Evolutionary conservation across 2,113 vertebrate genomes (phyloP).

Genomic region (Excalfactoria chinensis): DNA sequence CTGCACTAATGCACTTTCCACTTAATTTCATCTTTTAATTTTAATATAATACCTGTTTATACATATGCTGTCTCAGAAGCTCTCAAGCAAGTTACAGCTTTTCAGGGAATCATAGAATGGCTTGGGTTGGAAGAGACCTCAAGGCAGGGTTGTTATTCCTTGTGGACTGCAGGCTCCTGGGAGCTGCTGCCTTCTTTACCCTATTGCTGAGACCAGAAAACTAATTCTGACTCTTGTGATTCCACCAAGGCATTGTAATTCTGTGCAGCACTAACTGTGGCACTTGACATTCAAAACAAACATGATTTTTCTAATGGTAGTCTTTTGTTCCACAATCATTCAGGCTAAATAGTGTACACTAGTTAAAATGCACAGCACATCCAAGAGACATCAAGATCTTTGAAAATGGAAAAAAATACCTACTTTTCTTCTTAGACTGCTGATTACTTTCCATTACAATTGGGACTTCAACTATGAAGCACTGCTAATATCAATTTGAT

Average conservation of each 20-base stretch:
- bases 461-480: neutral
- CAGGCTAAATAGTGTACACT: neutral
- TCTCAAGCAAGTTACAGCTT: neutral
- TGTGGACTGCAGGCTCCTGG: neutral
- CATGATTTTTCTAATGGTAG: neutral
- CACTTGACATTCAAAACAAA: neutral
- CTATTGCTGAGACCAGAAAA: neutral
- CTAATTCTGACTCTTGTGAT: neutral
- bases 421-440: neutral
- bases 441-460: neutral
- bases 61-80: neutral
- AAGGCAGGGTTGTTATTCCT: neutral
- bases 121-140: too few species aligned
- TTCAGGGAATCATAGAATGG: too few species aligned
- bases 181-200: neutral
- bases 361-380: neutral
- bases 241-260: neutral
- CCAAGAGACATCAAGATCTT: neutral
- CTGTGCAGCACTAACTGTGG: neutral
- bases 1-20: neutral
- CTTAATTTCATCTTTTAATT: neutral
- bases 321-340: neutral
- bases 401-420: neutral
- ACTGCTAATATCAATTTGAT: neutral
- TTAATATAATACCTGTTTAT: neutral